A percentile compares a stretch with the other conserved stretches of the same genome.
These are phyloP conservation scores for Chloroclysta siterata DNA, from an alignment of 2,888 invertebrate genomes.

Conservation along the genomic window DNA sequence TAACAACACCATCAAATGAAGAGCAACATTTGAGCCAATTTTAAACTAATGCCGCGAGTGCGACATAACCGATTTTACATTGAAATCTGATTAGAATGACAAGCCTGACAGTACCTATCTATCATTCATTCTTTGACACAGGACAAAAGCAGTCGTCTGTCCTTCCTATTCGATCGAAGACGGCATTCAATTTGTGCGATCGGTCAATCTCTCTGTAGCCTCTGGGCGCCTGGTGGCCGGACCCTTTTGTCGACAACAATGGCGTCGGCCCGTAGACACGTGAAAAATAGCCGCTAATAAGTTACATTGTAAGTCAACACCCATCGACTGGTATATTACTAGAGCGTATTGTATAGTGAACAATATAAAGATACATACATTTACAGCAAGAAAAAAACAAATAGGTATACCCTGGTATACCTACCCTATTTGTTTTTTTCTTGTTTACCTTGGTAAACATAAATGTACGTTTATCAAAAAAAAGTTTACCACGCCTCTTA, in stretches of 20 bases:
- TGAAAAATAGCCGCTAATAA: constrained; percentile 58
- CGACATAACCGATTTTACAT: constrained; percentile 1
- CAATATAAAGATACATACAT: not conserved
- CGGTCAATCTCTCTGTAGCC: constrained; percentile 74
- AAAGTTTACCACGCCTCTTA: constrained; percentile 8
- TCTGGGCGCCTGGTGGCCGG: constrained; percentile 66
- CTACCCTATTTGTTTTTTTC: no score
- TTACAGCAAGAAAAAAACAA: not conserved
- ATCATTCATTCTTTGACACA: constrained; percentile 25
- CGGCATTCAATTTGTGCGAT: constrained; percentile 80
- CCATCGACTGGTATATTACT: not conserved
- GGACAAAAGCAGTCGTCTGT: constrained; percentile 62
- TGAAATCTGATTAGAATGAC: constrained; percentile 7
- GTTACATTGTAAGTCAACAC: constrained; percentile 28
- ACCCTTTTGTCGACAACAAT: constrained; percentile 73
- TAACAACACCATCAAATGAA: not conserved
- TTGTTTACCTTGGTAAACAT: no score
- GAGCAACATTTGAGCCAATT: constrained; percentile 1
- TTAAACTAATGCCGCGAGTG: not conserved
- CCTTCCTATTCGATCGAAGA: constrained; percentile 64
- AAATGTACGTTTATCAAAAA: not conserved
- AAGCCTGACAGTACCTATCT: constrained; percentile 33
- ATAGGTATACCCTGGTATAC: no score
- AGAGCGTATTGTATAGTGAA: not conserved
- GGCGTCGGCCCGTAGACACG: constrained; percentile 55